These are phyloP conservation scores for Strix aluco DNA, from an alignment of 2,113 vertebrate species.

Conservation along the genomic window DNA sequence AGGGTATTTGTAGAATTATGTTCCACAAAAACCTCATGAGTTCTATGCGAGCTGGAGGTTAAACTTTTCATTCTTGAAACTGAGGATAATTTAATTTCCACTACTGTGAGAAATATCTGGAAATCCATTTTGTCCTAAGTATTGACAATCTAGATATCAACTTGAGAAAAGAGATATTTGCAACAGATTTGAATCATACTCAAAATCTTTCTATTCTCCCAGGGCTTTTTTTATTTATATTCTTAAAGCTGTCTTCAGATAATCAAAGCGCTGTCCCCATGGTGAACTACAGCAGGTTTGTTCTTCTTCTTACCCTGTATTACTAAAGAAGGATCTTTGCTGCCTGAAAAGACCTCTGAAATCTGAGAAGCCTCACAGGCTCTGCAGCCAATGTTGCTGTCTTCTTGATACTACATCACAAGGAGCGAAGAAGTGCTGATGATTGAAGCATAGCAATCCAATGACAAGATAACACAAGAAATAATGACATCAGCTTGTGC, in stretches of 20 bases:
- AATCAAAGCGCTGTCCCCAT: neutral
- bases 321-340: neutral
- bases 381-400: neutral
- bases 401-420: neutral
- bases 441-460: neutral
- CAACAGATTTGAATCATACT: neutral
- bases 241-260: neutral
- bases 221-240: neutral
- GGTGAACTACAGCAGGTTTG: neutral
- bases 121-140: neutral
- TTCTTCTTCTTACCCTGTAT: neutral
- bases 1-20: neutral
- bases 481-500: neutral
- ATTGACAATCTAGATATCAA: neutral
- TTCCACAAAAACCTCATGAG: neutral
- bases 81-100: neutral
- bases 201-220: neutral
- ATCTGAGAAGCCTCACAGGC: neutral
- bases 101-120: neutral
- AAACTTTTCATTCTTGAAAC: neutral
- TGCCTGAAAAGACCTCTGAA: neutral
- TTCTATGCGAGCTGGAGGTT: neutral
- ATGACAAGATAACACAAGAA: neutral
- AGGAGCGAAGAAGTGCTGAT: neutral
- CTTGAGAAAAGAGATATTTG: neutral